phyloP scores from a whole-genome alignment of 30 jellyfish, hydroid and myxozoan species.

The Chrysaora quinquecirrha region DNA sequence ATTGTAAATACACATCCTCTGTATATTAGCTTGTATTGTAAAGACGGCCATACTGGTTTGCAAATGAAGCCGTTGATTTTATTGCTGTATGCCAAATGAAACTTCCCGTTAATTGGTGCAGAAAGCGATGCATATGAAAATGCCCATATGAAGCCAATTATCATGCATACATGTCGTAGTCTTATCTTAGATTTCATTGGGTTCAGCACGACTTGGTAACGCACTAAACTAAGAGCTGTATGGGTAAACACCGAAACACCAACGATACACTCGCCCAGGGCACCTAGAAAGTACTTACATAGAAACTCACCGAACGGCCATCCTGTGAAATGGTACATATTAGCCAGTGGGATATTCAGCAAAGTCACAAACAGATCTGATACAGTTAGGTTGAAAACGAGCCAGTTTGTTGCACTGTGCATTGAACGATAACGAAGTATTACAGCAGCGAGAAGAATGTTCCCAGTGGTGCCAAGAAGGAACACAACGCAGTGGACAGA shows the following conservation, averaged over 20 bases:
- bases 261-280: constrained; percentile 78
- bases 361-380: constrained; percentile 61
- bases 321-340: constrained; percentile 53
- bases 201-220: constrained; percentile 55
- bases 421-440: constrained; percentile 21
- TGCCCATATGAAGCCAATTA: constrained; percentile 67
- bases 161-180: constrained; percentile 32
- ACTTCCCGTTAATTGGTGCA: constrained; percentile 70
- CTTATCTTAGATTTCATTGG: constrained; percentile 52
- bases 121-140: constrained; percentile 64
- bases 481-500: constrained; percentile 56
- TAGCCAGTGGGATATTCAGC: constrained; percentile 69
- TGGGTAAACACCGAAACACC: constrained; percentile 91
- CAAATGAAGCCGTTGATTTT: constrained; percentile 42
- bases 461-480: constrained; percentile 71
- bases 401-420: constrained; percentile 76
- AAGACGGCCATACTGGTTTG: constrained; percentile 65
- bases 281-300: constrained; percentile 66
- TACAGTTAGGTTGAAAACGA: constrained; percentile 69
- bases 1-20: constrained; percentile 43
- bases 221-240: constrained; percentile 71
- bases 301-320: constrained; percentile 81
- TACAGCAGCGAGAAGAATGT: constrained; percentile 41
- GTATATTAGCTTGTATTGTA: constrained; percentile 57
- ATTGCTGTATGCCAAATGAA: constrained; percentile 40